Evolutionary conservation across 2,888 invertebrate genomes (phyloP), one percentile per base, ranked within the genome.

Genomic region (Lithophane socia): DNA sequence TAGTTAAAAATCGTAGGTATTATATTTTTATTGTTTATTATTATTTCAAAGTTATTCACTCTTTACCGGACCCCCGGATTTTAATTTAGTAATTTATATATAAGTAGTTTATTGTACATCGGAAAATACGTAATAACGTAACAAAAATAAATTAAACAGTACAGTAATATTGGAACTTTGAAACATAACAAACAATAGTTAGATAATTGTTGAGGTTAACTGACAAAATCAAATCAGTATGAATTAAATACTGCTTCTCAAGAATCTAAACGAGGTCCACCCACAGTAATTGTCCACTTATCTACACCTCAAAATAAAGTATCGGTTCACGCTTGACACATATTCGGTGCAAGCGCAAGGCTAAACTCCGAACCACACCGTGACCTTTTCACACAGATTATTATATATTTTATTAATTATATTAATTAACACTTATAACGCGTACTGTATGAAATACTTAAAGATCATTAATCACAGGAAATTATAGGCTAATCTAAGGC

Each of bases 331-430:
- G 69, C 24, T 78, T 76, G 80, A 80, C 88, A 79, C 86, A 80
- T 83, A 87, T 77, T 52, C 81, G 70, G 61, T 52, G 83, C 88
- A 87, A 81, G 77, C 79, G 86, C 87, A 87, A 89, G 87, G 87
- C 64, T 70, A 56, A 52, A 13, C 58, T 54, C 67, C 52, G 64
- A 68, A 64, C 64, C 65, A 68, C 68, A 37, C 37, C 10, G 86
- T 90, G 93, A 93, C 94, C 94, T 95, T 92, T 93, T 90, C 87
- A 77, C 85, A 64, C 21, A 77, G 88, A 93, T 91, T 90, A 90
- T 89, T 88, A 90, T 90, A n/a, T 91, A 90, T 90, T 90, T 87
- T 89, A 89, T 90, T 93, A 92, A 91, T 93, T 89, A 92, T 91
- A 92, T 92, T 92, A 90, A 90, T 89, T 87, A 86, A 82, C 69